A percentile compares a stretch with the other conserved stretches of the same genome.
phyloP scores from a whole-genome alignment of 2,113 vertebrate species.

The Corapipo altera region DNA sequence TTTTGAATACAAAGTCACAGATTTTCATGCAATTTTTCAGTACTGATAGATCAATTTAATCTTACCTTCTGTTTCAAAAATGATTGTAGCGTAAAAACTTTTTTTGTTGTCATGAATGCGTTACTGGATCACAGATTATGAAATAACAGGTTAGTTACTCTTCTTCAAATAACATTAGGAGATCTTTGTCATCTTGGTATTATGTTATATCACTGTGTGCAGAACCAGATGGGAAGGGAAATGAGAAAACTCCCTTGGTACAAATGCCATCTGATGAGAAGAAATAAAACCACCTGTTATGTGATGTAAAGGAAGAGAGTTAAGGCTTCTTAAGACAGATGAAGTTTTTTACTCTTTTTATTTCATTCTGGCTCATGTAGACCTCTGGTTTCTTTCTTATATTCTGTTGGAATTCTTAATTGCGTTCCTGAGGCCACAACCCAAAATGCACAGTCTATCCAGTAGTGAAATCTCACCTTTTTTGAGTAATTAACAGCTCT shows the following conservation, averaged over 20 bases:
- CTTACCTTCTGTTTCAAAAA: neutral
- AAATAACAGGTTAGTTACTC: neutral
- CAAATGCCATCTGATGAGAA: conserved; percentile 41
- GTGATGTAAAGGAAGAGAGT: neutral
- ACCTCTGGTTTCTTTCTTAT: neutral
- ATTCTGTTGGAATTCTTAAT: neutral
- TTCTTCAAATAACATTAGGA: neutral
- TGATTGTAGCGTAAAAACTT: neutral
- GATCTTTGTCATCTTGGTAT: neutral
- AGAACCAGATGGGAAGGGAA: conserved; percentile 21
- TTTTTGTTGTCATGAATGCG: neutral
- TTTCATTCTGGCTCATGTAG: neutral
- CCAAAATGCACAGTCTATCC: conserved; percentile 9
- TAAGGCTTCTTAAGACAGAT: neutral
- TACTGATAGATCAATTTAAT: neutral
- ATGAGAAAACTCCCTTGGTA: conserved; percentile 30
- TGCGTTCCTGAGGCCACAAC: neutral
- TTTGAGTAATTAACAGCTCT: conserved; percentile 54
- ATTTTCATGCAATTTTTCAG: neutral
- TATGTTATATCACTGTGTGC: neutral
- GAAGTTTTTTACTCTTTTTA: neutral
- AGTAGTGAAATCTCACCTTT: conserved; percentile 9
- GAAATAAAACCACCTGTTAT: conserved; percentile 50
- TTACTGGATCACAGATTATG: neutral
- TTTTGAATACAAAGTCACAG: neutral